phyloP scores from a whole-genome alignment of 1,140 invertebrate species.

The Holotrichia oblita region DNA sequence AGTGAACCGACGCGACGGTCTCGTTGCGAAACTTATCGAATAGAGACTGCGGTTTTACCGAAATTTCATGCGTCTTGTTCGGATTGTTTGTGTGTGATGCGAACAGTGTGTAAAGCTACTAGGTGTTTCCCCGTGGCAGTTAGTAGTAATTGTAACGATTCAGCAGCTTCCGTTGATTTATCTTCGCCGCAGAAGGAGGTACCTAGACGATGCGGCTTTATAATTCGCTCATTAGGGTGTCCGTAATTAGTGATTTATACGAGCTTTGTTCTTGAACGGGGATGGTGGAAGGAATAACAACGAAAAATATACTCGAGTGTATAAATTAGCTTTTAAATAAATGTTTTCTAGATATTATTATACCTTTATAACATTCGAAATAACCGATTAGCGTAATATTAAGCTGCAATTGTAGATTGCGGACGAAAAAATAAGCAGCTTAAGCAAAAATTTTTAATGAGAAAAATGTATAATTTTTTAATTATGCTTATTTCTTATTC shows the following conservation, averaged over 20 bases:
- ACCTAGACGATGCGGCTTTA: neutral
- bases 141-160: neutral
- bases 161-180: conserved; percentile 6
- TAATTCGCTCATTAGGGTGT: neutral
- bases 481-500: no score
- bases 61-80: neutral
- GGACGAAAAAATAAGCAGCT: no score
- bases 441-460: no score
- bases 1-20: conserved; percentile 22
- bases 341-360: no score
- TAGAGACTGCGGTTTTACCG: neutral
- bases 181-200: neutral
- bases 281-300: no score
- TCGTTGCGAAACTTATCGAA: neutral
- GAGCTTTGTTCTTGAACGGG: neutral
- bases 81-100: neutral
- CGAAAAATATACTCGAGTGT: no score
- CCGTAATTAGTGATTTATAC: conserved; percentile 3
- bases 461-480: no score
- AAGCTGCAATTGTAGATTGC: no score
- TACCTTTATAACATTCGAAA: no score
- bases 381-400: no score
- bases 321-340: no score
- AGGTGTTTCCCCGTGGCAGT: neutral
- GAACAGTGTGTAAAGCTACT: neutral